Evolutionary conservation across 2,113 vertebrate species (phyloP), one percentile per base, ranked within the genome.

Genomic region (Chionomys nivalis): DNA sequence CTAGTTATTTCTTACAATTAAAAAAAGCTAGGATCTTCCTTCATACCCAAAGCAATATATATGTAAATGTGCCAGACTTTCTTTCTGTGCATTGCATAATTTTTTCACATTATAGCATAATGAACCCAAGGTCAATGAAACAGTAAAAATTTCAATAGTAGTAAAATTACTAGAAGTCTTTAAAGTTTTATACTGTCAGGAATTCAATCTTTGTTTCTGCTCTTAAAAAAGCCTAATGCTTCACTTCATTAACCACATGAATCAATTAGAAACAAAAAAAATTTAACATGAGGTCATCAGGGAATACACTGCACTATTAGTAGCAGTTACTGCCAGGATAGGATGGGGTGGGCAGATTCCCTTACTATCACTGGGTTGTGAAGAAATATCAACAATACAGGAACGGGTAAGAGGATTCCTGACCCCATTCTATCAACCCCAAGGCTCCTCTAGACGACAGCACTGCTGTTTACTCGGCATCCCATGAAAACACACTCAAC

Each of bases 1-100:
- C 23, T 55, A 86, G 90, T 89, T 49, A 98, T 23, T 39, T 94
- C 9, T 7, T 93, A 96, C 0, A 77, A 31, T 36, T 65, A 94
- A 58, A 31, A 5, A 95, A 55, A 31, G 92, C 14, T 85, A 47
- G 0, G 47, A n/a, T 70, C 87, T 91, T 49, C 87, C 36, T 97
- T 93, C 21, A 87, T 44, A 66, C 0, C 3, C n/a, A 17, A 90
- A 90, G 85, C 11, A 85, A 79, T 33, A 86, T 55, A 47, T 65
- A 87, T 70, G 89, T 90, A 92, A 92, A 93, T 61, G 72, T 23
- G 90, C 1, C 82, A 36, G 16, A 77, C 81, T 93, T 89, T 44
- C 36, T 88, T 95, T 70, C 24, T 65, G 36, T 76, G 77, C 33
- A 14, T 72, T 31, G 47, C 55, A 58, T 58, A 58, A 28, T 91